Conservation (phyloP, 2,113 vertebrate species). For the Prinia subflava region DNA sequence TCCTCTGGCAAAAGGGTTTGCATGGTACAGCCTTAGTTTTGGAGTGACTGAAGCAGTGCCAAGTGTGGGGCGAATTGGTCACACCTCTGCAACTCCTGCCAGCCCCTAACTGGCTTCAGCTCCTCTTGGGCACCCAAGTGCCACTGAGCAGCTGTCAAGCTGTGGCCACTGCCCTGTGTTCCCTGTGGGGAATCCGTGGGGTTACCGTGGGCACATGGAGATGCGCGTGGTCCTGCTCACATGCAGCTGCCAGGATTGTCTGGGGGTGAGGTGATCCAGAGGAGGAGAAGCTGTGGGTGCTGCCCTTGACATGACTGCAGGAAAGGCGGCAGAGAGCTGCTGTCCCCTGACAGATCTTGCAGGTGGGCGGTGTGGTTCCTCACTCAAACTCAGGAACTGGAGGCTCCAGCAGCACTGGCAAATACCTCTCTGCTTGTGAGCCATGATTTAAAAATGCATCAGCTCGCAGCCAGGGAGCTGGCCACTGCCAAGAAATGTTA, state of each 20-base stretch:
- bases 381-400: background rate
- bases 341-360: background rate
- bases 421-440: background rate
- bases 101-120: background rate
- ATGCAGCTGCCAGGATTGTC: fast-evolving
- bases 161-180: background rate
- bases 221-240: background rate
- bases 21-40: fast-evolving
- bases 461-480: background rate
- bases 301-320: background rate
- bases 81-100: background rate
- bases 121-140: background rate
- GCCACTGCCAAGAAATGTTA: slow-evolving; percentile 12
- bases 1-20: background rate
- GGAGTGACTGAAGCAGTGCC: fast-evolving
- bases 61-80: fast-evolving
- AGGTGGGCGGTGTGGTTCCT: background rate
- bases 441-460: background rate
- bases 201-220: fast-evolving
- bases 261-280: background rate
- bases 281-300: background rate
- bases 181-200: background rate
- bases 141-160: background rate
- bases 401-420: slow-evolving; percentile 2
- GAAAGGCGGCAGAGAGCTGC: background rate